Base-by-base conservation (phyloP, 2,797 vertebrate genomes). In the Gephyroberyx darwinii region DNA sequence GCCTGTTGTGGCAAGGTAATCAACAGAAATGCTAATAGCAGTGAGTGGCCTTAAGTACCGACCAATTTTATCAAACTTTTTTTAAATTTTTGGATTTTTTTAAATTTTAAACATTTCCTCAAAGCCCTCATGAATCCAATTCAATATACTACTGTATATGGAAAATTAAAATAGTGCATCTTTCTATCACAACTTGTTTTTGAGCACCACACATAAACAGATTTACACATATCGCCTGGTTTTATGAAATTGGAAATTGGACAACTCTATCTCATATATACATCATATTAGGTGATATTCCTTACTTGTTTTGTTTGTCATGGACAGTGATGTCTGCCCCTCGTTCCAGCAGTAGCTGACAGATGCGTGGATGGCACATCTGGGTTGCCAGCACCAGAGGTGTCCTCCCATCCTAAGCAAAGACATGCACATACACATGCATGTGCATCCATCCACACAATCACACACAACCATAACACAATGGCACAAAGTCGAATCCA, bases 261-360 rank as follows among this genome's bases (percentile, higher is more conserved):
- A 3, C 30, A 55, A 41, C 7, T 4, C 17, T 39, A 8, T 48
- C 45, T 61, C 39, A 63, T 26, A 68, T 3, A 8, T 6, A 22
- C 20, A 30, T 2, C 19, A 47, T 19, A 51, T 20, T 12, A 63
- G 48, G 19, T 1, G 35, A 22, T 22, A 19, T 6, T 4, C 69
- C 47, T 89, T 86, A 99, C 98, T 97, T 97, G 90, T 95, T 96
- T 74, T 98, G 97, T 82, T 98, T 99, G 94, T 99, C 98, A 76
- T 94, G 93, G 78, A 92, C 86, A 48, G 95, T 92, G 65, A 98
- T 88, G 13, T 99, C 95, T 0, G 97, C 96, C 6, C 97, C 96
- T 70, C 95, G 90, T 47, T 99, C 98, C 16, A 99, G 84, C 56
- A 99, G 93, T 77, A 98, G 93, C 81, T 98, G 95, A 77, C 98